Evolutionary conservation across 1,140 invertebrate species (phyloP).

Genomic region (Lordiphosa stackelbergi): DNA sequence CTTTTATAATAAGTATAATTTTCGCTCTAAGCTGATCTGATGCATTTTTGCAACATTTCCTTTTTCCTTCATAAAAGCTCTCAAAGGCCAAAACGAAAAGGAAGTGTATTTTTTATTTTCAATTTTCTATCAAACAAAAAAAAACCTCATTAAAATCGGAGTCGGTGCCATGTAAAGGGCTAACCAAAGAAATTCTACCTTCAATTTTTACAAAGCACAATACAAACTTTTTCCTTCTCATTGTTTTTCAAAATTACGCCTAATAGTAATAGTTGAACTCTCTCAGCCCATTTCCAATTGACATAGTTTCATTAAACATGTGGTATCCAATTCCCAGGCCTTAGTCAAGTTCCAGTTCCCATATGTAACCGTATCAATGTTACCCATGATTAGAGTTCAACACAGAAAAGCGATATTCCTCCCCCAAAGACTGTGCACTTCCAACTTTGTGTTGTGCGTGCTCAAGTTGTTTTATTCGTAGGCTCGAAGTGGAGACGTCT

Average conservation of each 20-base stretch:
- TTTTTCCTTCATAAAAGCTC: too few species aligned
- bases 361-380: conserved; percentile 8
- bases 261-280: not conserved
- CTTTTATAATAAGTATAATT: too few species aligned
- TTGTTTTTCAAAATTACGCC: too few species aligned
- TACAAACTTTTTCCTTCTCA: too few species aligned
- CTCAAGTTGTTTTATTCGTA: conserved; percentile 28
- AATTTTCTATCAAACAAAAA: too few species aligned
- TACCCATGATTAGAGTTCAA: conserved; percentile 11
- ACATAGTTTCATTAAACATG: conserved; percentile 2
- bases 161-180: too few species aligned
- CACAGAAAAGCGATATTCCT: conserved; percentile 48
- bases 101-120: too few species aligned
- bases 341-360: conserved; percentile 5
- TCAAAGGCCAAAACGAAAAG: too few species aligned
- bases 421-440: conserved; percentile 3
- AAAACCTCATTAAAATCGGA: too few species aligned
- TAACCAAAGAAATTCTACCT: not conserved
- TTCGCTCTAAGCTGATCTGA: too few species aligned
- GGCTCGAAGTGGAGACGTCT: conserved; percentile 19
- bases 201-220: too few species aligned
- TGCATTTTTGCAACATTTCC: too few species aligned
- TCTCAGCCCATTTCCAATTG: conserved; percentile 4
- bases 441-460: conserved; percentile 36
- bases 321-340: conserved; percentile 4